phyloP scores from a whole-genome alignment of 2,888 invertebrate genomes.

The Tipula unca region DNA sequence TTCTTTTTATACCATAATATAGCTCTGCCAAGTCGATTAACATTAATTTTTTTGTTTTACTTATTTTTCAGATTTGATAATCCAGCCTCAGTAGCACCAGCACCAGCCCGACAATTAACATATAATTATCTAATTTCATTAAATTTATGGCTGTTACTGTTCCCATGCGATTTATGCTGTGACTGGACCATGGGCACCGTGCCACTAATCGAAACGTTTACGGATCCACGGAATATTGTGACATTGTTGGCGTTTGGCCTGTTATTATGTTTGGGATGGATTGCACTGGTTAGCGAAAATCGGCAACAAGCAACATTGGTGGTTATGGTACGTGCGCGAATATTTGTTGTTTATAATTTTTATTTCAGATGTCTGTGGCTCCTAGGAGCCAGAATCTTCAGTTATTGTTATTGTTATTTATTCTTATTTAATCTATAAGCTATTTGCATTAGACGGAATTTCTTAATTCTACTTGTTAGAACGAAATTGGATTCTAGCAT shows the following conservation, averaged over 20 bases:
- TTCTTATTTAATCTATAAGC: no score
- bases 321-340: slow-evolving; percentile 50
- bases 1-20: not conserved
- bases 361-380: no score
- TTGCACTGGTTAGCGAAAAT: slow-evolving; percentile 49
- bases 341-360: no score
- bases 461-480: no score
- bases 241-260: slow-evolving; percentile 63
- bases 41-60: not conserved
- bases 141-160: slow-evolving; percentile 82
- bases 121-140: slow-evolving; percentile 87
- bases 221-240: slow-evolving; percentile 72
- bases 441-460: no score
- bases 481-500: no score
- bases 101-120: slow-evolving; percentile 79
- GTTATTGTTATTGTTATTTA: no score
- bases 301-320: slow-evolving; percentile 56
- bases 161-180: slow-evolving; percentile 86
- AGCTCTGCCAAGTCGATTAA: not conserved
- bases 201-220: slow-evolving; percentile 68
- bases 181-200: slow-evolving; percentile 99
- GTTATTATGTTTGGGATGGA: slow-evolving; percentile 47
- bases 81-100: slow-evolving; percentile 82
- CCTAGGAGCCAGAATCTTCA: no score
- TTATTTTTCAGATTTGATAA: slow-evolving; percentile 77